Conservation (phyloP, 2,888 invertebrate species). For the Melanophora roralis region DNA sequence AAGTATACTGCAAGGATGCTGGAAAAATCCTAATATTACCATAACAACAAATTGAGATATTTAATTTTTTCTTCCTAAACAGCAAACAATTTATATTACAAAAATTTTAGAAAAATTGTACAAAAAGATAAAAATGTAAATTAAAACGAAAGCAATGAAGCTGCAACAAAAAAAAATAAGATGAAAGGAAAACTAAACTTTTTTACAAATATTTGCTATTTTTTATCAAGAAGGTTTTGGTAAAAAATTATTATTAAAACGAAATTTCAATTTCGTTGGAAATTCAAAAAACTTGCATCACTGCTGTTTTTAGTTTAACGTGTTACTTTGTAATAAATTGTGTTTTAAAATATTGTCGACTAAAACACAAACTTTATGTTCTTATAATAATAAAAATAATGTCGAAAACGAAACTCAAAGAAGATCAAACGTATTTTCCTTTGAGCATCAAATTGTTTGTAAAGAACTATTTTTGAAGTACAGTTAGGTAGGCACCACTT, state of each 20-base stretch:
- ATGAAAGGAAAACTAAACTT: neutral
- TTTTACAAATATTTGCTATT: neutral
- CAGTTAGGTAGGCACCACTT: too few species aligned
- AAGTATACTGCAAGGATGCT: slow-evolving; percentile 16
- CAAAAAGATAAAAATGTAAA: slow-evolving; percentile 21
- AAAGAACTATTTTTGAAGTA: too few species aligned
- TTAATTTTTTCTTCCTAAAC: slow-evolving; percentile 9
- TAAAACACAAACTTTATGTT: too few species aligned
- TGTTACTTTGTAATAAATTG: too few species aligned
- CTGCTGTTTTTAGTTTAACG: neutral
- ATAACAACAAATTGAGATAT: slow-evolving; percentile 41
- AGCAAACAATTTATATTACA: too few species aligned
- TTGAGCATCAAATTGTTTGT: too few species aligned
- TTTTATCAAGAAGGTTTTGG: too few species aligned
- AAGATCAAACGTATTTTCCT: too few species aligned
- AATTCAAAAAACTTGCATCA: neutral
- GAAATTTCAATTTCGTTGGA: neutral
- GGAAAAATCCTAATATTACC: slow-evolving; percentile 14
- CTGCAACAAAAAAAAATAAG: neutral
- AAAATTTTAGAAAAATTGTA: neutral
- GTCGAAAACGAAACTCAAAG: too few species aligned
- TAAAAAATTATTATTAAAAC: too few species aligned
- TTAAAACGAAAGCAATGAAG: slow-evolving; percentile 30
- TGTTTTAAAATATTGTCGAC: too few species aligned
- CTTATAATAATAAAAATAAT: too few species aligned